Evolutionary conservation across 1,140 invertebrate species (phyloP).

Genomic region (Orchestia grillus): DNA sequence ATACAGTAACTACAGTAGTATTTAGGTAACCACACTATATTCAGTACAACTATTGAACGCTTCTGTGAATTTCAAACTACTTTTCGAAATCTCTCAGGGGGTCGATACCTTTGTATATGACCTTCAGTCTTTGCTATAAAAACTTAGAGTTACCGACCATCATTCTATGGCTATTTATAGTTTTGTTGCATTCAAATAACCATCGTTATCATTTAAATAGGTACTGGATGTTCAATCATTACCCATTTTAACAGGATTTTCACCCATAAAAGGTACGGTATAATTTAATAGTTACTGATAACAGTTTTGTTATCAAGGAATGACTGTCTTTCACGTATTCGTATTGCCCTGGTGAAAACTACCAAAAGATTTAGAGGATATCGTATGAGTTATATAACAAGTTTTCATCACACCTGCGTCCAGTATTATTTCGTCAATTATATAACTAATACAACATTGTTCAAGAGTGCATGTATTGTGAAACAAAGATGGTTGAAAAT

Average conservation of each 20-base stretch:
- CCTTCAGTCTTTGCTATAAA: not conserved
- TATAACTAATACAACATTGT: too few species aligned
- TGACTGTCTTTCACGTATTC: not conserved
- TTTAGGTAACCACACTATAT: too few species aligned
- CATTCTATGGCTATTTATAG: not conserved
- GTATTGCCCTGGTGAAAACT: not conserved
- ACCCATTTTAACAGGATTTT: not conserved
- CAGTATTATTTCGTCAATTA: not conserved
- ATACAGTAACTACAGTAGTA: not conserved
- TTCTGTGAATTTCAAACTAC: not conserved
- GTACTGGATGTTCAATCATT: not conserved
- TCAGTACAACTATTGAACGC: too few species aligned
- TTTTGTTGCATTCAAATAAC: not conserved
- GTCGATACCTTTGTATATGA: not conserved
- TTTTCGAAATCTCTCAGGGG: not conserved
- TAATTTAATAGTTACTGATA: not conserved
- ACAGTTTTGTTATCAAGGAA: not conserved
- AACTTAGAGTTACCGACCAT: not conserved
- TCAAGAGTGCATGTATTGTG: not conserved
- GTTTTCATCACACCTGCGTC: not conserved
- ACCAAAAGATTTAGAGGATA: not conserved
- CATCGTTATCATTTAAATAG: not conserved
- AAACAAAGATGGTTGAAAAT: not conserved
- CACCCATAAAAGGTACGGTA: not conserved
- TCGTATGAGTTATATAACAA: not conserved